These are phyloP conservation scores for Rhabditoides inermis DNA, from an alignment of 2,888 invertebrate species.

Conservation along the genomic window DNA sequence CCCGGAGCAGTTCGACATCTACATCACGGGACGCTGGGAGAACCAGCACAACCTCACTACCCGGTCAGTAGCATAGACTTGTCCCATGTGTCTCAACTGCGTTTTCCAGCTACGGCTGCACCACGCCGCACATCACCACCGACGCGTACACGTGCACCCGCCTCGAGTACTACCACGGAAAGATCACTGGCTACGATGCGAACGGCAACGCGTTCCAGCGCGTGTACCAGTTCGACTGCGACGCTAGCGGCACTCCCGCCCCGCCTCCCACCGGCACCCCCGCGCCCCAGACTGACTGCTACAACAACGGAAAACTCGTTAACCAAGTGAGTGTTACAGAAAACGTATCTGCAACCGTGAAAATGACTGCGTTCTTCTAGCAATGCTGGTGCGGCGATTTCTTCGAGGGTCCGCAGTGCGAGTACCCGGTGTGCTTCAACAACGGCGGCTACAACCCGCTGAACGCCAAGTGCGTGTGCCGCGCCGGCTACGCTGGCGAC, in stretches of 20 bases:
- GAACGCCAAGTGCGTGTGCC: conserved; percentile 16
- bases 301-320: conserved; percentile 26
- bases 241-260: conserved; percentile 4
- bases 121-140: conserved; percentile 19
- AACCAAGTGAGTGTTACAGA: conserved; percentile 11
- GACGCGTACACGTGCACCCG: conserved; percentile 22
- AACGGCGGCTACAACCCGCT: conserved; percentile 16
- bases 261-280: conserved; percentile 13
- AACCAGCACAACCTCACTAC: conserved; percentile 10
- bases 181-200: conserved; percentile 25
- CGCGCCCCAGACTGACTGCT: conserved; percentile 17
- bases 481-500: conserved; percentile 19
- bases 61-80: no score
- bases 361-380: no score
- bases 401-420: conserved; percentile 26
- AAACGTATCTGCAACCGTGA: no score
- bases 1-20: conserved; percentile 17
- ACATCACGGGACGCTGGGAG: conserved; percentile 13
- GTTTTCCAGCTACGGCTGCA: conserved; percentile 26
- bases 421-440: conserved; percentile 25
- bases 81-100: no score
- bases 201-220: conserved; percentile 32
- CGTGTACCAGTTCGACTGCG: conserved; percentile 34
- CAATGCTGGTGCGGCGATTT: conserved; percentile 34
- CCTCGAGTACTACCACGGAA: conserved; percentile 19